Evolutionary conservation across 2,888 invertebrate genomes (phyloP), one percentile per base, ranked within the genome.

Genomic region (Microdon myrmicae): DNA sequence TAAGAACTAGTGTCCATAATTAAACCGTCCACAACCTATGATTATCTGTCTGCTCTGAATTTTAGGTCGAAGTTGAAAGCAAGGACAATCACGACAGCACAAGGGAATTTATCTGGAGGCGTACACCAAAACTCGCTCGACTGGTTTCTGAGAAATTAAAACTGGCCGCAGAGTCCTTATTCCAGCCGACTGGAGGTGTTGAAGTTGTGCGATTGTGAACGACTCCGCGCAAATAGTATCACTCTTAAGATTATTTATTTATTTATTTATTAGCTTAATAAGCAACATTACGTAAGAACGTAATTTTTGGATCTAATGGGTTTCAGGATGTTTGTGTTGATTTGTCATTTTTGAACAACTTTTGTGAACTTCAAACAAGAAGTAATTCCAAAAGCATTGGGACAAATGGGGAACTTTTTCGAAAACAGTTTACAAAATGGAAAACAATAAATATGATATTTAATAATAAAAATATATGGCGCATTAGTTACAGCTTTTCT

Each of bases 91-190:
- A 92, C 74, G 92, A 92, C 78, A 86, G 90, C 73, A 92, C 92
- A 6, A 84, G 91, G 48, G 91, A 92, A 75, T 86, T 91, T 70
- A 86, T 92, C 32, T 92, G 92, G 92, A 87, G 86, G 70, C 84
- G 90, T 67, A 92, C 91, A 70, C 87, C 91, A 0, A 87, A 90
- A 75, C 92, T 93, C 69, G 92, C 92, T 9, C 88, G 90, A 70
- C 84, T 93, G 26, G 92, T 93, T 3, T 90, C 92, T 0, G 87
- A 90, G 75, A 90, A 92, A 80, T 81, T 93, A 25, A 86, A 86
- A 70, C 61, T 77, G 70, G 80, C 79, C 13, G 77, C 80, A 25
- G 77, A 78, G 49, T 74, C 79, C 10, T 71, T 79, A 7, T 75
- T 80, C 51, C 71, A 74, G 49, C 78, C 79, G 20, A 47, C 47